Evolutionary conservation across 1,140 invertebrate species (phyloP).

Genomic region (Drosophila nasuta): DNA sequence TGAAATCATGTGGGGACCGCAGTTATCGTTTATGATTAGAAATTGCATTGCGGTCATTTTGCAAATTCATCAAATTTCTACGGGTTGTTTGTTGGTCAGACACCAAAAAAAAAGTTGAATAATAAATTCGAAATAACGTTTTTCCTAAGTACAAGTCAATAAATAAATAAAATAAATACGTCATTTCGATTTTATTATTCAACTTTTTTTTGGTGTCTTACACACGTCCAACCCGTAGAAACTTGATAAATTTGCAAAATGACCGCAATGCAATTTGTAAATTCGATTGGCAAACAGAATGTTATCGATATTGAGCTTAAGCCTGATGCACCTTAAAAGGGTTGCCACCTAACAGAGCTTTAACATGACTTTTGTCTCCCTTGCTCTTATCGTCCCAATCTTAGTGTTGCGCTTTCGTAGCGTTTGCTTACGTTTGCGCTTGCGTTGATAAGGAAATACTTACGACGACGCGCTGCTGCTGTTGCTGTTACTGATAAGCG

Average conservation of each 20-base stretch:
- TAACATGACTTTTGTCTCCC: too few relatives aligned
- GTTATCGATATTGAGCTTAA: too few relatives aligned
- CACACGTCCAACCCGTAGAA: too few relatives aligned
- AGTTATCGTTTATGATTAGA: not conserved
- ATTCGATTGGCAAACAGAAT: not conserved
- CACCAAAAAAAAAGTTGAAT: too few relatives aligned
- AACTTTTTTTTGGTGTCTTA: too few relatives aligned
- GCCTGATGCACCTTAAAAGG: not conserved
- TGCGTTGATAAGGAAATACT: slow-evolving; percentile 50
- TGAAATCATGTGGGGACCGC: not conserved
- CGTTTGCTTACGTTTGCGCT: slow-evolving; percentile 17
- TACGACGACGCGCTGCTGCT: not conserved
- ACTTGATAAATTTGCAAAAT: not conserved
- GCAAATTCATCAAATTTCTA: not conserved
- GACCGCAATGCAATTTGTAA: too few relatives aligned
- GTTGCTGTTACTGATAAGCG: slow-evolving; percentile 29
- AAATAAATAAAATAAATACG: too few relatives aligned
- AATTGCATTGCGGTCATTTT: not conserved
- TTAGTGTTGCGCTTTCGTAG: not conserved
- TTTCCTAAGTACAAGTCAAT: too few relatives aligned
- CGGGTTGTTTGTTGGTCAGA: too few relatives aligned
- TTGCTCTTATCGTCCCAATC: not conserved
- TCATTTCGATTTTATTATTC: too few relatives aligned
- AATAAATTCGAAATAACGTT: too few relatives aligned
- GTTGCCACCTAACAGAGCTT: not conserved